These are phyloP conservation scores for Plutella xylostella DNA, from an alignment of 2,888 invertebrate species.

Conservation along the genomic window DNA sequence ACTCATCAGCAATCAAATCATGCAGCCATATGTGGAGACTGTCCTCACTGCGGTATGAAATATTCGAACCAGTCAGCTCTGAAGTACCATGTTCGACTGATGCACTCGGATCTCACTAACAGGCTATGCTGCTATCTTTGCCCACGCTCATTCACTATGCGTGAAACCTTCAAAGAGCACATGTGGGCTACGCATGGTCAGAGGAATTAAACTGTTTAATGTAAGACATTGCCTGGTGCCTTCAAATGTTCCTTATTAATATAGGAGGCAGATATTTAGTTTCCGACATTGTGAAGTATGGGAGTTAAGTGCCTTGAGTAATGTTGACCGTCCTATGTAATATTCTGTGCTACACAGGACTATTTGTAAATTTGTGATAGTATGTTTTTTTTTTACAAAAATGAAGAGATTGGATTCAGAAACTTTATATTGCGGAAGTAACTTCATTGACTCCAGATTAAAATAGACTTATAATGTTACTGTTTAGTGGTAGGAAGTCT, in stretches of 20 bases:
- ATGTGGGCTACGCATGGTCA: constrained; percentile 76
- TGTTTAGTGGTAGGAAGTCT: too few species aligned
- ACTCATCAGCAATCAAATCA: constrained; percentile 58
- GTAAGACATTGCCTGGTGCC: constrained; percentile 35
- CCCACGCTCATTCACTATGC: constrained; percentile 75
- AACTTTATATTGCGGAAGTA: too few species aligned
- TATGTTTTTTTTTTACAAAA: too few species aligned
- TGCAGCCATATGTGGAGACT: constrained; percentile 71
- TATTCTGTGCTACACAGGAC: not conserved
- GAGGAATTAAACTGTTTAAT: constrained; percentile 54
- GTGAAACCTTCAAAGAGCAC: constrained; percentile 77
- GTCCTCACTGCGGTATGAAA: constrained; percentile 77
- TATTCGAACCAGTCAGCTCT: constrained; percentile 78
- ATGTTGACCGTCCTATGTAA: not conserved
- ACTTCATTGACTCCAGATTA: too few species aligned
- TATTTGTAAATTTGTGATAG: constrained; percentile 3
- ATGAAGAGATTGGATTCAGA: too few species aligned
- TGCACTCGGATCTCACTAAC: constrained; percentile 77
- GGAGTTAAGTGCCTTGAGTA: constrained; percentile 1
- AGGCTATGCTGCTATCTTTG: constrained; percentile 77
- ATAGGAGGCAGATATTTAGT: not conserved
- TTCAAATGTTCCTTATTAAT: constrained; percentile 23
- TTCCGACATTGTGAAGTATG: not conserved
- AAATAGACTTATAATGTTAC: too few species aligned
- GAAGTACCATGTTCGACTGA: constrained; percentile 76